Percentiles rank a stretch among this genome's conserved stretches.
phyloP scores from a whole-genome alignment of 2,797 vertebrate genomes.

The Xyrichtys novacula region DNA sequence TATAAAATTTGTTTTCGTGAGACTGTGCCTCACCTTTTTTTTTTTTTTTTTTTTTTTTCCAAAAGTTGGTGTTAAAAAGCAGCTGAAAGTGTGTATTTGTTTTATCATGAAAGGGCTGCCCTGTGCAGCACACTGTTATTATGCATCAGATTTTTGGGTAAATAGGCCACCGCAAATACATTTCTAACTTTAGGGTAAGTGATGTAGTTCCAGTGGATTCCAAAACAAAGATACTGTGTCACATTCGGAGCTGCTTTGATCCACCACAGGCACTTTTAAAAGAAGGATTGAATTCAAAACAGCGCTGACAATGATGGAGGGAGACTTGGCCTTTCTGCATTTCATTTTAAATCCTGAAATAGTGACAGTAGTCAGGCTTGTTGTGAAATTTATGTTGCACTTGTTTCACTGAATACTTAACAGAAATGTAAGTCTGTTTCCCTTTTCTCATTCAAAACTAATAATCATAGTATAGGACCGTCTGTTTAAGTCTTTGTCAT shows the following conservation, averaged over 20 bases:
- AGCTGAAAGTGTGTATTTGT: background rate
- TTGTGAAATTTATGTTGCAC: constrained; percentile 45
- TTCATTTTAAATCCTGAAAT: background rate
- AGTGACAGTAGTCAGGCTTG: constrained; percentile 13
- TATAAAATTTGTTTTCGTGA: constrained; percentile 34
- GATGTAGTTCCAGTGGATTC: constrained; percentile 26
- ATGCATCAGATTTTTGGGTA: background rate
- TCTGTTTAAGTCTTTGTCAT: constrained; percentile 33
- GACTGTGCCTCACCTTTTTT: too few species aligned
- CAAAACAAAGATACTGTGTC: constrained; percentile 18
- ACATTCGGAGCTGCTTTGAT: constrained; percentile 16
- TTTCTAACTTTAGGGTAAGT: constrained; percentile 16
- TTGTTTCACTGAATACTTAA: constrained; percentile 7
- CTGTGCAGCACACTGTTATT: background rate
- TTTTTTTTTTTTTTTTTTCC: background rate
- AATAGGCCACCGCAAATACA: constrained; percentile 8
- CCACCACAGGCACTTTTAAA: constrained; percentile 4
- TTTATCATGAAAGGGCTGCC: background rate
- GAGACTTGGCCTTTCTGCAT: constrained; percentile 4
- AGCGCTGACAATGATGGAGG: background rate
- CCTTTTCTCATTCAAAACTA: background rate
- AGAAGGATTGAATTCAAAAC: background rate
- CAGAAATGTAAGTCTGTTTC: constrained; percentile 17
- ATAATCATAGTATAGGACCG: constrained; percentile 9
- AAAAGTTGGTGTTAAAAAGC: background rate